A percentile compares a stretch with the other conserved stretches of the same genome.
phyloP scores from a whole-genome alignment of 2,888 invertebrate genomes.

The Amphipoea oculea region DNA sequence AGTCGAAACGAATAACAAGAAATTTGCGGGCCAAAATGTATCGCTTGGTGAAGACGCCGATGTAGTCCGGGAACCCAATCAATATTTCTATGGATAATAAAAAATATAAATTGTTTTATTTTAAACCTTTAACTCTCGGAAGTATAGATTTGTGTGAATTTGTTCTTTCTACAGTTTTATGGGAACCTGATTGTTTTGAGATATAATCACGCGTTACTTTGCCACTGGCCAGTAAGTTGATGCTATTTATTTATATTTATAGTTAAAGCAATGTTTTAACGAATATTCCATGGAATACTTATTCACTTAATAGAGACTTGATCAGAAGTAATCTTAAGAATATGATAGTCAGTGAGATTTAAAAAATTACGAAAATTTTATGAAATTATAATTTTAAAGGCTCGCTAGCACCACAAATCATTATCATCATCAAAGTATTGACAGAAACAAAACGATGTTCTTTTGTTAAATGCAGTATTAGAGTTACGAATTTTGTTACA shows the following conservation, averaged over 20 bases:
- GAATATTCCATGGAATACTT: not conserved
- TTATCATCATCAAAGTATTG: not conserved
- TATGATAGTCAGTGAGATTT: too few relatives aligned
- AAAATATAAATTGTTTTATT: slow-evolving; percentile 21
- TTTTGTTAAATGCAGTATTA: not conserved
- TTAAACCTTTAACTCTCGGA: not conserved
- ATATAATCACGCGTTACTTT: not conserved
- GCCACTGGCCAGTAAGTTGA: too few relatives aligned
- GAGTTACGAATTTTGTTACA: not conserved
- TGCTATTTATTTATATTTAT: not conserved
- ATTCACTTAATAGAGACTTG: not conserved
- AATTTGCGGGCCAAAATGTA: slow-evolving; percentile 64
- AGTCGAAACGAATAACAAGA: slow-evolving; percentile 74
- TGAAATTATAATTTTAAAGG: too few relatives aligned
- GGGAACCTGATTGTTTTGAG: not conserved
- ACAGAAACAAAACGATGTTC: not conserved
- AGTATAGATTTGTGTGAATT: not conserved
- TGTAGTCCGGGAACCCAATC: slow-evolving; percentile 69
- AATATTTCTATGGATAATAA: slow-evolving; percentile 69
- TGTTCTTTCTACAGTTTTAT: not conserved
- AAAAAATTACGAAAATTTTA: not conserved
- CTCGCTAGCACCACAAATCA: too few relatives aligned
- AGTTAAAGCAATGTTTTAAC: not conserved
- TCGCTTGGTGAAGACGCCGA: slow-evolving; percentile 72
- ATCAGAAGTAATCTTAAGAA: not conserved